Base-by-base conservation (phyloP, 2,888 invertebrate genomes). In the Caenorhabditis sp. region DNA sequence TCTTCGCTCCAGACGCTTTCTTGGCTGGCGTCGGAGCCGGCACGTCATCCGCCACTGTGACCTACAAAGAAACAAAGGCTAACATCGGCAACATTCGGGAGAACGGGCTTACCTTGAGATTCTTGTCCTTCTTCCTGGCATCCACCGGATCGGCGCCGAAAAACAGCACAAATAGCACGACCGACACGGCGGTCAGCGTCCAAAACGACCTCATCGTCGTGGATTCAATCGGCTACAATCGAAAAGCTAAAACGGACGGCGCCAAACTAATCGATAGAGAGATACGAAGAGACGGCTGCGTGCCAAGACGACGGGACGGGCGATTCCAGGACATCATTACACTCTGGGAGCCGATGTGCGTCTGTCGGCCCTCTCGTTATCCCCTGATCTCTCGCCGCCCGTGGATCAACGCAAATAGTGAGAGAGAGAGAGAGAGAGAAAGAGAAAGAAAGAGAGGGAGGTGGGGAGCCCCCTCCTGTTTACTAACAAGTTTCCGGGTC, bases 301-400 rank as follows among this genome's bases (percentile, higher is more conserved):
- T 41, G 35, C 30, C 43, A 39, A 39, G 46, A 27, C n/a, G 13
- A 43, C 15, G n/a, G 30, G 39, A 50, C 52, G 65, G 73, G 65
- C 73, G 63, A 65, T 50, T 73, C 63, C 63, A 52, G 63, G 63
- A 63, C 63, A 63, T 65, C 63, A 73, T 74, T 74, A 74, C 74
- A 74, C 74, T 63, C 53, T 35, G 37, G 56, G 56, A 66, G 53
- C 56, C 61, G 46, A 45, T 32, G 52, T 48, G n/a, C 39, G n/a
- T 13, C 24, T 9, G 8, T 39, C 24, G 17, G 17, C 39, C 11
- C 20, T 27, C 35, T 48, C 24, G n/a, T 24, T 13, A n/a, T 26
- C 24, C 35, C 32, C 24, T 24, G 30, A 24, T 30, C 58, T 43
- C 30, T 68, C 59, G 41, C 52, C 20, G 24, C 48, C 43, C 53